Conservation (phyloP, 1,140 invertebrate genomes). For the Dendroctonus valens region DNA sequence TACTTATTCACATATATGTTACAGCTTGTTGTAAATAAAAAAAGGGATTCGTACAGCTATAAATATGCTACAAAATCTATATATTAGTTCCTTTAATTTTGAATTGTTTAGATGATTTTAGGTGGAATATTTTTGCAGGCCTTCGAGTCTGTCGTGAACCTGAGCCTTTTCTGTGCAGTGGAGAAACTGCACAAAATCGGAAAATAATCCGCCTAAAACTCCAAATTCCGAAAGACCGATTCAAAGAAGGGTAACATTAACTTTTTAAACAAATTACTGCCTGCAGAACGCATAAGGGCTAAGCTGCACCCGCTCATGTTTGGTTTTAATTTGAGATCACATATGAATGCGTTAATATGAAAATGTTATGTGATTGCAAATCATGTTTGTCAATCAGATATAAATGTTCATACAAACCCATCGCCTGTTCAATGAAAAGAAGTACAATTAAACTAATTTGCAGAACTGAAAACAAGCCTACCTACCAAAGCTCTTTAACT, state of each 20-base stretch:
- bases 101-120: conserved; percentile 10
- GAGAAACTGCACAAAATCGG: too few species aligned
- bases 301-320: conserved; percentile 11
- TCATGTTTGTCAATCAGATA: too few species aligned
- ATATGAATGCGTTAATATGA: too few species aligned
- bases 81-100: conserved; percentile 15
- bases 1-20: conserved; percentile 50
- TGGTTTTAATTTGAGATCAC: too few species aligned
- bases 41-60: conserved; percentile 47
- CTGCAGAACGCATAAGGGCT: conserved; percentile 24
- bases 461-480: too few species aligned
- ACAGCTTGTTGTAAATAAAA: conserved; percentile 44
- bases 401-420: too few species aligned
- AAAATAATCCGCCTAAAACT: conserved; percentile 16
- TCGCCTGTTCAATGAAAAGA: too few species aligned
- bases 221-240: conserved; percentile 1
- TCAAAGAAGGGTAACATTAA: conserved; percentile 24
- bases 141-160: too few species aligned
- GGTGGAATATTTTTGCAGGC: not conserved
- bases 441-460: too few species aligned
- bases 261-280: conserved; percentile 24
- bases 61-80: conserved; percentile 41
- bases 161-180: too few species aligned
- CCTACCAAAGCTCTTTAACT: too few species aligned
- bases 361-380: too few species aligned